Evolutionary conservation across 2,888 invertebrate species (phyloP).

Genomic region (Athripsodes cinereus): DNA sequence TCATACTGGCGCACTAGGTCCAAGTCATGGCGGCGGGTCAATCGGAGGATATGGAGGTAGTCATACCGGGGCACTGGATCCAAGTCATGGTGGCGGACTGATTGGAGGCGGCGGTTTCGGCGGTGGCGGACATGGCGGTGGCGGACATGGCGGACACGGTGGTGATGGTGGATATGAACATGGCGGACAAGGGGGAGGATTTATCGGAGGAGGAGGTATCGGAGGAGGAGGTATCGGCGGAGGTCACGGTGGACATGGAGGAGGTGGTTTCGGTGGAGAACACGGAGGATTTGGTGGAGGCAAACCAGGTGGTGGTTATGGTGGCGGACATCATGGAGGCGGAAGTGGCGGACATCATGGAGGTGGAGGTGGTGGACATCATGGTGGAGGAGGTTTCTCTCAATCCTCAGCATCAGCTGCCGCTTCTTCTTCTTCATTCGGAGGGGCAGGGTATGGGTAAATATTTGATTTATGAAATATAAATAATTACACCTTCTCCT

Average conservation of each 20-base stretch:
- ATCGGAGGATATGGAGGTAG: too few relatives aligned
- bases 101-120: slow-evolving; percentile 38
- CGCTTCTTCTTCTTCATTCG: slow-evolving; percentile 23
- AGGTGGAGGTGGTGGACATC: slow-evolving; percentile 12
- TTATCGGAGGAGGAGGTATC: slow-evolving; percentile 28
- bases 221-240: slow-evolving; percentile 25
- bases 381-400: slow-evolving; percentile 25
- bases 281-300: slow-evolving; percentile 26
- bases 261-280: slow-evolving; percentile 23
- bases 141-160: slow-evolving; percentile 24
- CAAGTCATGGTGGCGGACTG: too few relatives aligned
- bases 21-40: slow-evolving; percentile 25
- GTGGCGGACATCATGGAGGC: not conserved
- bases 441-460: slow-evolving; percentile 22
- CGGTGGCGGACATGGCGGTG: slow-evolving; percentile 24
- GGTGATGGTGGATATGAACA: slow-evolving; percentile 22
- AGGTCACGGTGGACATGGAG: slow-evolving; percentile 23
- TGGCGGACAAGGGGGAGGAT: slow-evolving; percentile 29
- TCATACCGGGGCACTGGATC: too few relatives aligned
- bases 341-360: not conserved
- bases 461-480: too few relatives aligned
- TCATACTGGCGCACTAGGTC: slow-evolving; percentile 22
- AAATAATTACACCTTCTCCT: too few relatives aligned
- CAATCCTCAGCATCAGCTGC: slow-evolving; percentile 22
- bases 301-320: not conserved